Percentiles rank a stretch among this genome's conserved stretches.
phyloP scores from a whole-genome alignment of 2,888 invertebrate species.

The Pseudococcus longispinus region DNA sequence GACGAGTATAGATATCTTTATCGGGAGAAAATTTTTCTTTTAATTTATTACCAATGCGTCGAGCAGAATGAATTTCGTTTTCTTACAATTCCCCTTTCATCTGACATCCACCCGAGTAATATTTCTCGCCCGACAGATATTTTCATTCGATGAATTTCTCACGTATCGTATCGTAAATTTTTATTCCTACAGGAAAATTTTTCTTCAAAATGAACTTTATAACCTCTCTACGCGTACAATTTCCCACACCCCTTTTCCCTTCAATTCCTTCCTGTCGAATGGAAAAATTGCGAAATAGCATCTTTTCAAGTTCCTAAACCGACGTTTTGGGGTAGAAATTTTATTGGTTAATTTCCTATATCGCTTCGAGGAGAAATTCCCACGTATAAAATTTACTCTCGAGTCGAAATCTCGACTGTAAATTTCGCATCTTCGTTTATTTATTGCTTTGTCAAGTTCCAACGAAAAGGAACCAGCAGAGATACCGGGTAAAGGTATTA shows the following conservation, averaged over 20 bases:
- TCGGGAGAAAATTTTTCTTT: constrained; percentile 23
- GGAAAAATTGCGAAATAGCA: neutral
- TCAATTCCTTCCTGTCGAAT: neutral
- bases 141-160: neutral
- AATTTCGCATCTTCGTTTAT: neutral
- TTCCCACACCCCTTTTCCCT: neutral
- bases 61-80: neutral
- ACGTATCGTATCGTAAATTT: neutral
- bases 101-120: neutral
- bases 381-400: neutral
- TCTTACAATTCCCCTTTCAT: neutral
- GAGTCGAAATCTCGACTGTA: neutral
- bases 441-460: neutral
- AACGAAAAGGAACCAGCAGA: neutral
- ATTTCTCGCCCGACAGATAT: neutral
- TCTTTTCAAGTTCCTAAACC: neutral
- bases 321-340: neutral
- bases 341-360: neutral
- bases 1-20: neutral
- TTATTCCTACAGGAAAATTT: neutral
- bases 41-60: neutral
- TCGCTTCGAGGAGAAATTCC: neutral
- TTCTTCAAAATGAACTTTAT: neutral
- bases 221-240: too few species aligned
- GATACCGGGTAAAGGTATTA: neutral